Evolutionary conservation across 2,797 vertebrate species (phyloP), one percentile per base, ranked within the genome.

Genomic region (Lacerta agilis): DNA sequence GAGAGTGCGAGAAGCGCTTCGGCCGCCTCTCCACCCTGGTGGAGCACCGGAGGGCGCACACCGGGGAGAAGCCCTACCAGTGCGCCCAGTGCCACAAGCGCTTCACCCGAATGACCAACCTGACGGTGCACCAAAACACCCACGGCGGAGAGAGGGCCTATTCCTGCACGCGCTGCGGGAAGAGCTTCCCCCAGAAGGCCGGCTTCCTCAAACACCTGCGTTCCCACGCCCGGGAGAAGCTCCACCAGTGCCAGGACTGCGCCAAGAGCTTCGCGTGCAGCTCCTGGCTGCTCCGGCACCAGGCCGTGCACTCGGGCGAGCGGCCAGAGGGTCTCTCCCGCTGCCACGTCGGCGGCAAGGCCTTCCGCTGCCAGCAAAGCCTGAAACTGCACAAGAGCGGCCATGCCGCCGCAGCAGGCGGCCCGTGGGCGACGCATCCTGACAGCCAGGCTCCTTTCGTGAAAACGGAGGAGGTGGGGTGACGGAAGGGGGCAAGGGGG

Each of bases 81-180:
- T 98, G 98, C 87, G 93, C 97, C 0, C 97, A 97, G 94, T 98
- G 98, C 25, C 97, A 94, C 20, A 98, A 97, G 93, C 96, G 96
- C 93, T 98, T 98, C 66, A 97, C 97, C 13, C 97, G 98, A 92
- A 98, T 98, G 94, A 97, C 98, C 0, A 98, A 98, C 96, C 93
- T 98, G 93, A 96, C 97, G 23, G 98, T 98, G 43, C 98, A 98
- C 7, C 96, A 97, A 43, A 96, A 98, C 15, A 98, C 98, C 94
- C 98, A 98, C 94, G 96, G 96, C 1, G 98, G 98, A 7, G 93
- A 98, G 95, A 97, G 97, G 89, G 98, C 98, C 45, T 98, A 96
- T 33, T 97, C 97, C 0, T 98, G 98, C 87, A 85, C 90, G 1
- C 95, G 97, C 87, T 98, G 98, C 0, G 98, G 96, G 18, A 97